phyloP scores from a whole-genome alignment of 2,797 vertebrate species.

The Siniperca undulata region DNA sequence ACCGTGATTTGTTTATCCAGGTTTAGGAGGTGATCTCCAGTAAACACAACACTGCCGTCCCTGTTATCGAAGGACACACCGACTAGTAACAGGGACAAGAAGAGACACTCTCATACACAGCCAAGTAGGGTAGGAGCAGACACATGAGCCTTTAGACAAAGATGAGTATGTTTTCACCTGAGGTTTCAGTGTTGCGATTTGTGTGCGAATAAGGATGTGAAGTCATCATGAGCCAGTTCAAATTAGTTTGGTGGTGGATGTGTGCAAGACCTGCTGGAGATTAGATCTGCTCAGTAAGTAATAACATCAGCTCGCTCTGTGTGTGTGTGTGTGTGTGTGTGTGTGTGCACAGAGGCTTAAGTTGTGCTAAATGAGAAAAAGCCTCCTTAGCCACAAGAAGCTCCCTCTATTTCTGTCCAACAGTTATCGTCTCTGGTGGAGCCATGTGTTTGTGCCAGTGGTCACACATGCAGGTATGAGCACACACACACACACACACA shows the following conservation, averaged over 20 bases:
- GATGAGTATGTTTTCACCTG: neutral
- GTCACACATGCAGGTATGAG: constrained; percentile 1
- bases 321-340: neutral
- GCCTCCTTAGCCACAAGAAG: constrained; percentile 36
- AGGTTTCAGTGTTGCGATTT: neutral
- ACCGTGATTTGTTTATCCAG: constrained; percentile 35
- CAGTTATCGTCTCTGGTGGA: constrained; percentile 33
- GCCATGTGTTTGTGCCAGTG: constrained; percentile 19
- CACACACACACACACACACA: constrained; percentile 26
- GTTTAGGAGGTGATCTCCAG: constrained; percentile 40
- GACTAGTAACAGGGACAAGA: neutral
- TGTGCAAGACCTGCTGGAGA: constrained; percentile 29
- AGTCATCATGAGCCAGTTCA: neutral
- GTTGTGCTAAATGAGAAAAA: constrained; percentile 49
- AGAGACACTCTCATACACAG: neutral
- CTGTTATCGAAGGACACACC: constrained; percentile 15
- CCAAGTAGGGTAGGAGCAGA: neutral
- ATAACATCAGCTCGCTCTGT: constrained; percentile 54
- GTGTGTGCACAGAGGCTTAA: constrained; percentile 38
- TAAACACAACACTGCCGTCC: constrained; percentile 31
- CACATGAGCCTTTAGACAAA: neutral
- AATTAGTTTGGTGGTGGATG: constrained; percentile 1
- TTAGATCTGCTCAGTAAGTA: constrained; percentile 61
- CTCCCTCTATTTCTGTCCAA: constrained; percentile 56
- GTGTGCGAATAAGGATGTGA: neutral